Evolutionary conservation across 2,888 invertebrate genomes (phyloP).

Genomic region (Poecilus cupreus): DNA sequence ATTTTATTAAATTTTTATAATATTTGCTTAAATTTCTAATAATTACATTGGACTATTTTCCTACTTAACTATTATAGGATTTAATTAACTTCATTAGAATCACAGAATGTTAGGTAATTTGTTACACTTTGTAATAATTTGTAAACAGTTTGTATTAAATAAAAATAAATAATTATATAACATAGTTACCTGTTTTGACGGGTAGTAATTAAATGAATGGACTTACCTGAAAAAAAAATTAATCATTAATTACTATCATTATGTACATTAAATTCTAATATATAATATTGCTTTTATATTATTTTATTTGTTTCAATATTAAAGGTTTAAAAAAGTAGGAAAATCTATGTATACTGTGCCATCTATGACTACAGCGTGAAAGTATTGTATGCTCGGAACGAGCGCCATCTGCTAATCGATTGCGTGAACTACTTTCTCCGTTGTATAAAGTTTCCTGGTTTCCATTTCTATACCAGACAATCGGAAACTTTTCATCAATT

Average conservation of each 20-base stretch:
- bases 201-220: neutral
- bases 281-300: too few species aligned
- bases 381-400: neutral
- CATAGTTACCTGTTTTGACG: neutral
- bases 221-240: conserved; percentile 24
- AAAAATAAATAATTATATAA: neutral
- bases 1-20: too few species aligned
- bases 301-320: too few species aligned
- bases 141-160: neutral
- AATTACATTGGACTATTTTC: too few species aligned
- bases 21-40: too few species aligned
- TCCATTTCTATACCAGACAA: too few species aligned
- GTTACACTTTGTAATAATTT: too few species aligned
- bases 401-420: neutral
- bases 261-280: too few species aligned
- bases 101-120: too few species aligned
- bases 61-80: too few species aligned
- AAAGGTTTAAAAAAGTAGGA: neutral
- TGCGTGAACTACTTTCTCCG: conserved; percentile 6
- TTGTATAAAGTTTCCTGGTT: neutral
- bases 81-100: too few species aligned
- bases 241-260: neutral
- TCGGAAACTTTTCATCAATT: too few species aligned
- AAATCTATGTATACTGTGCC: neutral
- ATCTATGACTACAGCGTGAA: neutral